These are phyloP conservation scores for Apotomis capreana DNA, from an alignment of 2,888 invertebrate species.

Conservation along the genomic window DNA sequence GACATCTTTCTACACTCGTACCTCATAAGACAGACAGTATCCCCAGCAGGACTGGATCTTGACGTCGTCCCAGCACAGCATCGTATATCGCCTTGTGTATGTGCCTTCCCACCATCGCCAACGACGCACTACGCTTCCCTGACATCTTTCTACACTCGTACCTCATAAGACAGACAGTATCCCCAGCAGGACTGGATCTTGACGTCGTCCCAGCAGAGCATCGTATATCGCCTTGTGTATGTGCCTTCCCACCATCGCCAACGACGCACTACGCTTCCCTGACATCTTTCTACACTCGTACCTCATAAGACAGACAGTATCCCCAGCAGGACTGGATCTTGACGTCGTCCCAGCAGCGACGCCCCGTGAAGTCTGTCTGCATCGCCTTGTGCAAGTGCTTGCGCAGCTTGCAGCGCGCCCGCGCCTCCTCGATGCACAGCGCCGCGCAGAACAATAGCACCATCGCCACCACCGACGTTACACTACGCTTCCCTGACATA, in stretches of 20 bases:
- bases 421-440: conserved; percentile 53
- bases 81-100: no score
- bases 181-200: no score
- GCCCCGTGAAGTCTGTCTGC: conserved; percentile 83
- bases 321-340: conserved; percentile 93
- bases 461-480: conserved; percentile 51
- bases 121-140: no score
- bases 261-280: no score
- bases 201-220: no score
- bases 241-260: no score
- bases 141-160: conserved; percentile 54
- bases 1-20: conserved; percentile 54
- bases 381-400: conserved; percentile 70
- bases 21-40: conserved; percentile 93
- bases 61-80: conserved; percentile 92
- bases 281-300: conserved; percentile 54
- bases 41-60: conserved; percentile 93
- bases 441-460: conserved; percentile 56
- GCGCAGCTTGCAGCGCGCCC: conserved; percentile 65
- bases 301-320: conserved; percentile 93
- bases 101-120: no score
- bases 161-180: conserved; percentile 91
- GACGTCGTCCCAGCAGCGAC: conserved; percentile 90
- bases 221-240: no score
- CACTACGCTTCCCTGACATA: conserved; percentile 45